A percentile compares a stretch with the other conserved stretches of the same genome.
Conservation (phyloP, 2,888 invertebrate species). For the Drosophila sordidula region DNA sequence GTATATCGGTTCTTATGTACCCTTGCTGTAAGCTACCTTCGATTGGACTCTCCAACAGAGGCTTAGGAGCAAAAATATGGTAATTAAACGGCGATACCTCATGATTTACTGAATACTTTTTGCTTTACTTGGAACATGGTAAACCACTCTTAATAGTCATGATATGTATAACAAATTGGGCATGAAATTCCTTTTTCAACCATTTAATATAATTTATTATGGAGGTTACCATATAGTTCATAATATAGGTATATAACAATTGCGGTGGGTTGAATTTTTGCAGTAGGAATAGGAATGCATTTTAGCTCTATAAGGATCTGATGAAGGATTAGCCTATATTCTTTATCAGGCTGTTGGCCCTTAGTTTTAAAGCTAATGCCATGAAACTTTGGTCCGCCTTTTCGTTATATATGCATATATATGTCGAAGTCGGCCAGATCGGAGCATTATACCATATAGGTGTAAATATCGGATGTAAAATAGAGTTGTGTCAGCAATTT, state of each 20-base stretch:
- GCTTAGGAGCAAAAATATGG: background rate
- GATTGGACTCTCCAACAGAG: background rate
- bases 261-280: too few relatives aligned
- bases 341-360: too few relatives aligned
- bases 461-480: too few relatives aligned
- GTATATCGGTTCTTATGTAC: constrained; percentile 8
- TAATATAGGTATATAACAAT: background rate
- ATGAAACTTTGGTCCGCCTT: too few relatives aligned
- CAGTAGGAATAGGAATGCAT: too few relatives aligned
- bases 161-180: background rate
- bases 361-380: too few relatives aligned
- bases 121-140: background rate
- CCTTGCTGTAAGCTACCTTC: background rate
- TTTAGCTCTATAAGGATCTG: too few relatives aligned
- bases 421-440: too few relatives aligned
- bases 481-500: too few relatives aligned
- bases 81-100: background rate
- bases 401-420: too few relatives aligned
- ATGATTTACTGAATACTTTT: background rate
- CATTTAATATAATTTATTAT: constrained; percentile 10
- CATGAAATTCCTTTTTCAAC: constrained; percentile 5
- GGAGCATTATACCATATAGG: too few relatives aligned
- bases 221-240: background rate
- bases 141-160: background rate
- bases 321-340: too few relatives aligned